Base-by-base conservation (phyloP, 2,113 vertebrate genomes). In the Serilophus lunatus region DNA sequence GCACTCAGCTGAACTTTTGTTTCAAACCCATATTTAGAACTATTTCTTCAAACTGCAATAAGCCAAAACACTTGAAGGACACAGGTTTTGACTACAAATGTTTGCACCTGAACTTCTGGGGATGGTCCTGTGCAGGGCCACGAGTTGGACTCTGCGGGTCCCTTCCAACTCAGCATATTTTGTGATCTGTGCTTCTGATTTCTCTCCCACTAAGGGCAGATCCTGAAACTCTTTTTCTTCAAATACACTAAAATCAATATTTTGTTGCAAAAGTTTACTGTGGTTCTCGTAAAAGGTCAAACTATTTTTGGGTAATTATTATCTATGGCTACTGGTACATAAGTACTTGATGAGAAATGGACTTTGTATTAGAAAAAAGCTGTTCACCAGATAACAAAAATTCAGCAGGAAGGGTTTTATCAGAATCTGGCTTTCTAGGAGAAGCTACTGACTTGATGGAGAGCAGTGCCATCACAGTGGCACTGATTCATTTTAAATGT, bases 401-500 rank as follows among this genome's bases (percentile, higher is more conserved):
- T 92, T 63, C 42, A 86, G 22, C 4, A 4, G 61, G 57, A 90
- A 82, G 57, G 85, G 23, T 33, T 92, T 92, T 85, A 90, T 94
- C 78, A 94, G 66, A 57, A 91, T 20, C 59, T 65, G 61, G n/a
- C 49, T 76, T 91, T 77, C 74, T 53, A 72, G 50, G 38, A 59
- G 63, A 84, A 85, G 54, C 75, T 81, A 17, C 63, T 40, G 75
- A 77, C 49, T 49, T 61, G 72, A 81, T 38, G 75, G 68, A 94
- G 70, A 92, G 66, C 87, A 79, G 66, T 63, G 74, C 35, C 78
- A 63, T 72, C 66, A 23, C 59, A 31, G 89, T 70, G 90, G 65
- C 93, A 70, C 59, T 44, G 84, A 91, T 90, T 94, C 87, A 90
- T 90, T 91, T 80, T 50, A 94, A 94, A 95, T 88, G 87, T 85